A percentile compares a stretch with the other conserved stretches of the same genome.
Conservation (phyloP, 2,797 vertebrate genomes). For the Sphenopsis melanotis region DNA sequence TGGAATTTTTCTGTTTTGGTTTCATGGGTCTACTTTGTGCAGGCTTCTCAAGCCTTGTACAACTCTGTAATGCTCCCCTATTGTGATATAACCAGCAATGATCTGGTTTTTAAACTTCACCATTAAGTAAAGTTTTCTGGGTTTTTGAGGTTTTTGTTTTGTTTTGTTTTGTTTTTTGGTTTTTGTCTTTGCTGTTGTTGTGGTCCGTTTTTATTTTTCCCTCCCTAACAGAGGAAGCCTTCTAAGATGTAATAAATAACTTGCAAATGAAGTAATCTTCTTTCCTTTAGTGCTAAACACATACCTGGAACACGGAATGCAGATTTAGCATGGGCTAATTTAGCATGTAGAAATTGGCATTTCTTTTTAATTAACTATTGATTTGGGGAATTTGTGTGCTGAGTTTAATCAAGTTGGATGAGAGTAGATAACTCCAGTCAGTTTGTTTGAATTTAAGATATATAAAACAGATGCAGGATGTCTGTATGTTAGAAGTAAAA, state of each 20-base stretch:
- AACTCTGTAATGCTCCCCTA: neutral
- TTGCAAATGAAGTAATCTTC: neutral
- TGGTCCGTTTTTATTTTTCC: accelerated
- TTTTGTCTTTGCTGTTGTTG: neutral
- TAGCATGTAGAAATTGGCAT: neutral
- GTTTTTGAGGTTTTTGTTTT: neutral
- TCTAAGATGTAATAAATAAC: neutral
- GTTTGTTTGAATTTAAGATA: constrained; percentile 5
- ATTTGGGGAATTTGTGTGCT: constrained; percentile 53
- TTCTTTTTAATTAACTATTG: constrained; percentile 63
- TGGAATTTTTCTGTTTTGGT: neutral
- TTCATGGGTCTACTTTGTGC: neutral
- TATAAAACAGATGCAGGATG: constrained; percentile 13
- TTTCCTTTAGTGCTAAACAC: neutral
- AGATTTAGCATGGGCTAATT: neutral
- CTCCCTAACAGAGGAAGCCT: neutral
- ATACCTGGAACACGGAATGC: neutral
- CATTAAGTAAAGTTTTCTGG: neutral
- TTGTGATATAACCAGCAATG: neutral
- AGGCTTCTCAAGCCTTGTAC: neutral
- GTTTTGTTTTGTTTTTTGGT: accelerated
- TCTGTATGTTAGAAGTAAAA: neutral
- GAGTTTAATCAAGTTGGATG: constrained; percentile 39
- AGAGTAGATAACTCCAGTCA: constrained; percentile 41
- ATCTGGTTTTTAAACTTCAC: neutral